Percentiles rank a stretch among this genome's conserved stretches.
Evolutionary conservation across 1,140 invertebrate species (phyloP).

Genomic region (Polyergus mexicanus): DNA sequence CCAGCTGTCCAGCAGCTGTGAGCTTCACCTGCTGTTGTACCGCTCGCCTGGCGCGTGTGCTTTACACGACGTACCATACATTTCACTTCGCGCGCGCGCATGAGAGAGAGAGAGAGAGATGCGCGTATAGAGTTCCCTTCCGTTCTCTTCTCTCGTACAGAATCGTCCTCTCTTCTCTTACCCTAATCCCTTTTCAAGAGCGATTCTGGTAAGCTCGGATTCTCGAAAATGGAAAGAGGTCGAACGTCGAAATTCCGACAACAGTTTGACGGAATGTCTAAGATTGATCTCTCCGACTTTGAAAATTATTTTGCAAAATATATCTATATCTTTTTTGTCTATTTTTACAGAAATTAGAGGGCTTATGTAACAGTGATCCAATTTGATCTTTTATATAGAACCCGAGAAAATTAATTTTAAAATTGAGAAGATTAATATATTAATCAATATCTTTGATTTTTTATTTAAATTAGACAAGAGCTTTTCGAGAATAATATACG

Average conservation of each 20-base stretch:
- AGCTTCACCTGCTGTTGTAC: slow-evolving; percentile 76
- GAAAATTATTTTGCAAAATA: background rate
- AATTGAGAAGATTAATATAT: slow-evolving; percentile 12
- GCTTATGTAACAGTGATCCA: background rate
- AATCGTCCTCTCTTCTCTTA: background rate
- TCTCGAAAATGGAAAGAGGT: background rate
- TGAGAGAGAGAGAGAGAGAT: slow-evolving; percentile 7
- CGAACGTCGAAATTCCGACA: background rate
- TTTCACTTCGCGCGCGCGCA: background rate
- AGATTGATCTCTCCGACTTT: background rate
- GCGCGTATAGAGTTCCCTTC: background rate
- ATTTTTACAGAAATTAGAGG: background rate
- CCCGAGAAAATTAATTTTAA: background rate
- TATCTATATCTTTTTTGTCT: background rate
- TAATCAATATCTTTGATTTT: background rate
- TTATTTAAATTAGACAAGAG: background rate
- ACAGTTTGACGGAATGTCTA: background rate
- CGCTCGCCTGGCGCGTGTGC: slow-evolving; percentile 50
- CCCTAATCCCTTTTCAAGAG: background rate
- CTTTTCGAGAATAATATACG: slow-evolving; percentile 26
- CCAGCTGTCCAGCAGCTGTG: slow-evolving; percentile 80
- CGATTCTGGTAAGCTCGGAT: background rate
- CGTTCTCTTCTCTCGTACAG: background rate
- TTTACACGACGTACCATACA: slow-evolving; percentile 2
- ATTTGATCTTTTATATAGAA: background rate